These are phyloP conservation scores for Python bivittatus DNA, from an alignment of 2,113 vertebrate species.

Conservation along the genomic window DNA sequence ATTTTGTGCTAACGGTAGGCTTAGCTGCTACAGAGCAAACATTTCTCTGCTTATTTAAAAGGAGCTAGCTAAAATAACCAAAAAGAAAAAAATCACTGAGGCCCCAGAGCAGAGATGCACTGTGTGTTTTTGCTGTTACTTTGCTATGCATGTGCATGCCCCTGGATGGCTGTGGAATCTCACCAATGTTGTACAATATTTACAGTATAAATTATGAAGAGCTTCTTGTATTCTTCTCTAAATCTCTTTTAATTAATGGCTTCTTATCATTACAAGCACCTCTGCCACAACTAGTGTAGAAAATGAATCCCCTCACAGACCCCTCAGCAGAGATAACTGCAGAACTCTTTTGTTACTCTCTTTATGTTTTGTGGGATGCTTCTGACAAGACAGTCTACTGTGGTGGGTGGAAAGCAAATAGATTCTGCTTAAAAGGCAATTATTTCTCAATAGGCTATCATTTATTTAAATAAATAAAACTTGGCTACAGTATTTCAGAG, in stretches of 20 bases:
- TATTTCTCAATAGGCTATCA: neutral
- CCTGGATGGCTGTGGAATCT: neutral
- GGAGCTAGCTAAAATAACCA: conserved; percentile 12
- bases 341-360: neutral
- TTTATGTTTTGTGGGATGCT: neutral
- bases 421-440: neutral
- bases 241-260: neutral
- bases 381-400: neutral
- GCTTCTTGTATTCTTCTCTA: neutral
- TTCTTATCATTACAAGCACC: neutral
- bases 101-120: conserved; percentile 2
- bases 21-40: conserved; percentile 27
- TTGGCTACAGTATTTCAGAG: neutral
- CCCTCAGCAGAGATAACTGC: neutral
- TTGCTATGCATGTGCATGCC: neutral
- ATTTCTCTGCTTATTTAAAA: conserved; percentile 9
- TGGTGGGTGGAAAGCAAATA: neutral
- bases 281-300: neutral
- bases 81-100: conserved; percentile 4
- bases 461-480: neutral
- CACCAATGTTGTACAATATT: neutral
- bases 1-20: neutral
- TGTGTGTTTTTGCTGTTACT: neutral
- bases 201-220: neutral
- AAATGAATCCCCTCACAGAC: neutral